Percentiles rank a stretch among this genome's conserved stretches.
Evolutionary conservation across 2,113 vertebrate species (phyloP).

Genomic region (Bubo scandiacus): DNA sequence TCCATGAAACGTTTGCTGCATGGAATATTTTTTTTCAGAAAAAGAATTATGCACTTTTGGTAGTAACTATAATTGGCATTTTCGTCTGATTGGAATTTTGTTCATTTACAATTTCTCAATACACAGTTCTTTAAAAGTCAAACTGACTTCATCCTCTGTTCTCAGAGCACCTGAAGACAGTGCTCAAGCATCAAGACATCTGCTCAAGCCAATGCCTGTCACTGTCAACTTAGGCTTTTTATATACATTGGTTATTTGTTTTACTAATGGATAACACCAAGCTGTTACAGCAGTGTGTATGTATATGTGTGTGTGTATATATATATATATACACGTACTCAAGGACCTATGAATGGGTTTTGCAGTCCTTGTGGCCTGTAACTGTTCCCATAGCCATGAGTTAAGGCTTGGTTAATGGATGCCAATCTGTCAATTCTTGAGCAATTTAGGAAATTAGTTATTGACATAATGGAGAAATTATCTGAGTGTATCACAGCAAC

Average conservation of each 20-base stretch:
- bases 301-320: not conserved
- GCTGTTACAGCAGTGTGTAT: not conserved
- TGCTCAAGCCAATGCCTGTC: not conserved
- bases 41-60: not conserved
- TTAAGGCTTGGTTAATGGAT: slow-evolving; percentile 1
- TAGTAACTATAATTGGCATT: not conserved
- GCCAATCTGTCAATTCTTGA: slow-evolving; percentile 12
- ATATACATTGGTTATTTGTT: not conserved
- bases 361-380: not conserved
- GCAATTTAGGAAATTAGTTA: slow-evolving; percentile 43
- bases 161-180: not conserved
- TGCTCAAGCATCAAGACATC: not conserved
- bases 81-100: not conserved
- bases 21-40: not conserved
- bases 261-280: not conserved
- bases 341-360: not conserved
- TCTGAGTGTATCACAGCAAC: not conserved
- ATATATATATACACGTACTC: not conserved
- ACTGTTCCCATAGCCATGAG: not conserved
- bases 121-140: not conserved
- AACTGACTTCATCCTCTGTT: not conserved
- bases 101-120: not conserved
- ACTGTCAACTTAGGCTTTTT: not conserved
- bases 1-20: not conserved
- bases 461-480: slow-evolving; percentile 44